Evolutionary conservation across 2,888 invertebrate genomes (phyloP).

Genomic region (Chalcosyrphus nemorum): DNA sequence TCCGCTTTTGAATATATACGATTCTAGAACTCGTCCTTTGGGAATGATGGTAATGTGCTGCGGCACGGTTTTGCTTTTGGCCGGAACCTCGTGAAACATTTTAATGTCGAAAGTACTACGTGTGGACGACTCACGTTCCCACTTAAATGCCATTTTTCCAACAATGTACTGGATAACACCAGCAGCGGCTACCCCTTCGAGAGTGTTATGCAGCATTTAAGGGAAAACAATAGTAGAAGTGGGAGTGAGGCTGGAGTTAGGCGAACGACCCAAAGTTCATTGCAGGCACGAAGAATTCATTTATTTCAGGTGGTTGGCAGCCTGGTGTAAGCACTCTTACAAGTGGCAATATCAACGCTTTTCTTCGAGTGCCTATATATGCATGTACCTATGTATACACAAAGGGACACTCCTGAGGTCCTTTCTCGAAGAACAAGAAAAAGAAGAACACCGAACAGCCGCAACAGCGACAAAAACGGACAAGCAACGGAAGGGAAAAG

Average conservation of each 20-base stretch:
- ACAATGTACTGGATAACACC: slow-evolving; percentile 27
- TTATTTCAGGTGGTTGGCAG: slow-evolving; percentile 58
- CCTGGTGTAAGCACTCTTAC: slow-evolving; percentile 29
- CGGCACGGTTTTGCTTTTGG: slow-evolving; percentile 60
- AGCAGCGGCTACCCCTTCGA: slow-evolving; percentile 28
- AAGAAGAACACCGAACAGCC: no score
- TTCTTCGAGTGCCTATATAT: background rate
- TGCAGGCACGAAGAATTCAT: slow-evolving; percentile 32
- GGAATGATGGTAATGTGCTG: slow-evolving; percentile 63
- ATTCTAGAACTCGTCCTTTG: slow-evolving; percentile 58
- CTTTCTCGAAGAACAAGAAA: slow-evolving; percentile 37
- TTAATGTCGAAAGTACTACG: slow-evolving; percentile 60
- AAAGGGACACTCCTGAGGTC: background rate
- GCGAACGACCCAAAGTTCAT: background rate
- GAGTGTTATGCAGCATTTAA: slow-evolving; percentile 16
- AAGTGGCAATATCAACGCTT: slow-evolving; percentile 47
- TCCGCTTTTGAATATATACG: slow-evolving; percentile 56
- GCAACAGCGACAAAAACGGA: slow-evolving; percentile 14
- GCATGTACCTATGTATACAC: no score
- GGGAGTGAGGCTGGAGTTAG: background rate
- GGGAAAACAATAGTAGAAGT: background rate
- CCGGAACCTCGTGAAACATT: slow-evolving; percentile 52
- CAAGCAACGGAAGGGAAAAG: background rate
- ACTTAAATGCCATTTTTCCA: slow-evolving; percentile 61
- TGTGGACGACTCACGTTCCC: slow-evolving; percentile 64